Conservation (phyloP, 2,113 vertebrate genomes). For the Ivindomyrus marchei region DNA sequence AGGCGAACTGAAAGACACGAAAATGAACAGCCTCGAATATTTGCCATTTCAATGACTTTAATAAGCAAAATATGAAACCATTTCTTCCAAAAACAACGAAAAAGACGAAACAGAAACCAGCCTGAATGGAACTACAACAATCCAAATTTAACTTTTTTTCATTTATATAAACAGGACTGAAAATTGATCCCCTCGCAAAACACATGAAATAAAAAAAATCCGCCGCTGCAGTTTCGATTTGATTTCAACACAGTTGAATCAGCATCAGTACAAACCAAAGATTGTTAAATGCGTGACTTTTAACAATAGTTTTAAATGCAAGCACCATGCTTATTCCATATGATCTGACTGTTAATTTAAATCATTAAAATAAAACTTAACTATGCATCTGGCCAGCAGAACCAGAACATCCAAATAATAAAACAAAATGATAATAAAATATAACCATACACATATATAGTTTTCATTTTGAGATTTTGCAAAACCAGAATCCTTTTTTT, state of each 20-base stretch:
- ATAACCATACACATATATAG: slow-evolving; percentile 57
- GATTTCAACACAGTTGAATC: slow-evolving; percentile 99
- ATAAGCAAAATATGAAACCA: slow-evolving; percentile 99
- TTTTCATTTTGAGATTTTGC: slow-evolving; percentile 95
- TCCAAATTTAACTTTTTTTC: slow-evolving; percentile 93
- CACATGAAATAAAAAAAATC: slow-evolving; percentile 89
- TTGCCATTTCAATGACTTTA: slow-evolving; percentile 98
- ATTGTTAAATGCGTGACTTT: slow-evolving; percentile 93
- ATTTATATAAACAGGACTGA: slow-evolving; percentile 98
- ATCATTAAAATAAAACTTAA: slow-evolving; percentile 98
- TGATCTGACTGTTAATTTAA: slow-evolving; percentile 97
- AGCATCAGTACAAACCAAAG: slow-evolving; percentile 76
- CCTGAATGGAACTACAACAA: slow-evolving; percentile 98
- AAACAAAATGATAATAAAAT: slow-evolving; percentile 52
- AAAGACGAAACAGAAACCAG: slow-evolving; percentile 99
- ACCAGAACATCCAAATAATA: slow-evolving; percentile 93
- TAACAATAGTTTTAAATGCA: slow-evolving; percentile 95
- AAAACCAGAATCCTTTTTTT: slow-evolving; percentile 81
- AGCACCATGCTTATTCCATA: slow-evolving; percentile 98
- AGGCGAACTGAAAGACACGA: slow-evolving; percentile 16
- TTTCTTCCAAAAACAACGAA: slow-evolving; percentile 76
- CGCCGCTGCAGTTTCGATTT: slow-evolving; percentile 84
- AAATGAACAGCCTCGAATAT: slow-evolving; percentile 63
- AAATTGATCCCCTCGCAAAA: slow-evolving; percentile 94
- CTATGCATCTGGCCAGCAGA: slow-evolving; percentile 99